Conservation (phyloP, 2,888 invertebrate species). For the Drosophila picticornis region DNA sequence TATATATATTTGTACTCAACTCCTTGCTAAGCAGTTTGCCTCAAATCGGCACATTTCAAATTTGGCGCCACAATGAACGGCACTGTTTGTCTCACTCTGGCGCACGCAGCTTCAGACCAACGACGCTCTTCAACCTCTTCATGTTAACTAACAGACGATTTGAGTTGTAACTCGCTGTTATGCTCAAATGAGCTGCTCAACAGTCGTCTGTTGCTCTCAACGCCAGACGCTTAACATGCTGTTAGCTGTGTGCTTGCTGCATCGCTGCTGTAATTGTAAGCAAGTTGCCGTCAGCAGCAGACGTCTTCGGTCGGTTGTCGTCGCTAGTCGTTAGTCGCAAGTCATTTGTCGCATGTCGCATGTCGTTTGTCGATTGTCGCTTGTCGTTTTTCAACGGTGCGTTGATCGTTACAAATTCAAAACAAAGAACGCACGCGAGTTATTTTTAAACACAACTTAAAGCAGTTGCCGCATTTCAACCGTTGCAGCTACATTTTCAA, state of each 20-base stretch:
- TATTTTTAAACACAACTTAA: slow-evolving; percentile 45
- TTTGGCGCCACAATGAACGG: slow-evolving; percentile 24
- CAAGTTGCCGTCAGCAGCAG: slow-evolving; percentile 37
- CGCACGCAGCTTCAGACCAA: slow-evolving; percentile 31
- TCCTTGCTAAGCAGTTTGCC: neutral
- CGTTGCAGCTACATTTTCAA: slow-evolving; percentile 17
- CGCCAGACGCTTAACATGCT: slow-evolving; percentile 12
- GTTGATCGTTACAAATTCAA: slow-evolving; percentile 57
- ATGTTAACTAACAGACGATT: slow-evolving; percentile 28
- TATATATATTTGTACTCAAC: neutral
- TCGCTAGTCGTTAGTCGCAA: slow-evolving; percentile 36
- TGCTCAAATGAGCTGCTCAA: slow-evolving; percentile 29
- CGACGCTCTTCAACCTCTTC: slow-evolving; percentile 19
- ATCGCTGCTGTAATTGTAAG: slow-evolving; percentile 15
- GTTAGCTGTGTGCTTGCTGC: slow-evolving; percentile 2
- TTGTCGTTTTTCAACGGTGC: slow-evolving; percentile 30
- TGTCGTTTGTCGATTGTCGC: slow-evolving; percentile 4
- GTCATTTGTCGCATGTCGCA: slow-evolving; percentile 8
- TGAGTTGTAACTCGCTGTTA: slow-evolving; percentile 32
- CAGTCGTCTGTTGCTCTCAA: slow-evolving; percentile 16
- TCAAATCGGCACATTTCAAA: slow-evolving; percentile 8
- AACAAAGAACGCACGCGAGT: slow-evolving; percentile 48
- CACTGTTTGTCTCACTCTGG: slow-evolving; percentile 34
- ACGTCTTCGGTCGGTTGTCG: slow-evolving; percentile 42
- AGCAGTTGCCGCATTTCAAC: slow-evolving; percentile 37